These are phyloP conservation scores for Dolichoris vasculosae DNA, from an alignment of 1,140 invertebrate genomes.

Conservation along the genomic window DNA sequence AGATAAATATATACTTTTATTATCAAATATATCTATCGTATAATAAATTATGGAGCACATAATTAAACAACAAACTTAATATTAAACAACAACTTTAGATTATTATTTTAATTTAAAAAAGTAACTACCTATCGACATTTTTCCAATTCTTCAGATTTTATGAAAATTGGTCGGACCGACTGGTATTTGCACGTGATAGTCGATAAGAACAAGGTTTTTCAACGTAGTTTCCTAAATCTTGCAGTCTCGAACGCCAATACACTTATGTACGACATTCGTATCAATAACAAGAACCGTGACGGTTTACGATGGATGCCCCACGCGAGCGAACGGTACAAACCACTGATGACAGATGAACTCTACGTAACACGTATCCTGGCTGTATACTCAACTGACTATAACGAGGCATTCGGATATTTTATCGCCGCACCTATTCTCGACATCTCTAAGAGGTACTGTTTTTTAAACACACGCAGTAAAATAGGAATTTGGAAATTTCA, in stretches of 20 bases:
- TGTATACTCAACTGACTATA: neutral
- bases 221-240: constrained; percentile 21
- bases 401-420: constrained; percentile 39
- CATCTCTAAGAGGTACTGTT: constrained; percentile 4
- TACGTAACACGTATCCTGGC: constrained; percentile 41
- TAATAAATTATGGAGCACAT: too few relatives aligned
- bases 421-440: constrained; percentile 25
- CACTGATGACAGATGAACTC: constrained; percentile 29
- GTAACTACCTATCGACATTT: neutral
- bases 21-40: too few relatives aligned
- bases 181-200: constrained; percentile 45
- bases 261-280: neutral
- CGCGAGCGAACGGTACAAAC: neutral
- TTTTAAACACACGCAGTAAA: too few relatives aligned
- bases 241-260: constrained; percentile 22
- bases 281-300: neutral
- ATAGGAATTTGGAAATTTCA: too few relatives aligned
- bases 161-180: constrained; percentile 57
- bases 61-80: too few relatives aligned
- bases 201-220: neutral
- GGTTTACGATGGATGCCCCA: neutral
- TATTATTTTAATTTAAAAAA: too few relatives aligned
- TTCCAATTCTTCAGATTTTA: neutral
- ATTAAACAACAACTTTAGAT: too few relatives aligned
- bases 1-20: too few relatives aligned